Evolutionary conservation across 2,888 invertebrate genomes (phyloP), one percentile per base, ranked within the genome.

Genomic region (Aleiodes testaceus): DNA sequence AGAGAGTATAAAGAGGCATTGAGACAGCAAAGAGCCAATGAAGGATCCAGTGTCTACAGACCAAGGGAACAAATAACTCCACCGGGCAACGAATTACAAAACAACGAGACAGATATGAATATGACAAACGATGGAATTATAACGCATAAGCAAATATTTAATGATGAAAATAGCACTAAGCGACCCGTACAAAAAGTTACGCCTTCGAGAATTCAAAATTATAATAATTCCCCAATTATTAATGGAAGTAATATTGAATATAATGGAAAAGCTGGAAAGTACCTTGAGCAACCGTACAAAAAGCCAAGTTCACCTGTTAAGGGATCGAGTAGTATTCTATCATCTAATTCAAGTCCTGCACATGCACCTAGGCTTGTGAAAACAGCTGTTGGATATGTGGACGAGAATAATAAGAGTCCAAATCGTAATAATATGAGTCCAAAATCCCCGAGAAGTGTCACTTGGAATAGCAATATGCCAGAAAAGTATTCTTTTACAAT

Each of bases 1-100:
- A 92, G 95, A 88, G 95, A 96, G 89, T 96, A 95, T 89, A 96
- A 96, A 89, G 96, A 96, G 90, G 95, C 95, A 72, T 88, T 95
- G 85, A 93, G 94, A 87, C 94, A 94, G 82, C 96, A 96, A 87
- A 91, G 96, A 79, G 93, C 92, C 75, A 94, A 93, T 88, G 95
- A 95, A 85, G 90, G 90, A 59, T 89, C 89, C 64, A 89, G 90
- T 75, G 91, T 95, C 72, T 95, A 95, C 87, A 90, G 92, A 77
- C 91, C 92, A 79, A 91, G 92, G 73, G 90, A 92, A 78, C 91
- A 91, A 78, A 89, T 89, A 63, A 88, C 89, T 53, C 90, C 90
- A 20, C 90, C 91, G 18, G 81, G 80, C 50, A 83, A 79, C 72
- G 85, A 83, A 70, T 75, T 75, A 47, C 80, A 79, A 59, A 80